A percentile compares a stretch with the other conserved stretches of the same genome.
These are phyloP conservation scores for Scomber colias DNA, from an alignment of 2,113 vertebrate genomes.

Conservation along the genomic window DNA sequence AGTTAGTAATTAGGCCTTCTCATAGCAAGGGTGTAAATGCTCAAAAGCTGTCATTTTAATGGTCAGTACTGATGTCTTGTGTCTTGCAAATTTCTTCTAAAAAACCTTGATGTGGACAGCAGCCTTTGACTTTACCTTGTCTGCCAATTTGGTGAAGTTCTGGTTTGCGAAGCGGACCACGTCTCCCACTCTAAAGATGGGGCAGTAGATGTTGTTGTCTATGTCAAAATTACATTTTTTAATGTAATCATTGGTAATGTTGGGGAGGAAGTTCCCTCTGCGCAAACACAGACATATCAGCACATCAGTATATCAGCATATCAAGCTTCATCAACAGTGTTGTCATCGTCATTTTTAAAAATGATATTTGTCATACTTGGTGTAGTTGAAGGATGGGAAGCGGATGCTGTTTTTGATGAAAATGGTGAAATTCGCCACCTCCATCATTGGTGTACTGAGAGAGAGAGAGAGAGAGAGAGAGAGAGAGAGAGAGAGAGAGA, in stretches of 20 bases:
- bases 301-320: background rate
- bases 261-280: conserved; percentile 90
- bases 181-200: conserved; percentile 93
- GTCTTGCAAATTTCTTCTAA: no score
- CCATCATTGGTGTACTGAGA: conserved; percentile 89
- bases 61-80: no score
- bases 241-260: conserved; percentile 82
- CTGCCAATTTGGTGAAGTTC: conserved; percentile 89
- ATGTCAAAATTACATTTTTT: conserved; percentile 89
- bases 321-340: background rate
- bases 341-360: background rate
- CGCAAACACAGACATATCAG: conserved; percentile 17
- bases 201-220: conserved; percentile 88
- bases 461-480: background rate
- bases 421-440: conserved; percentile 95
- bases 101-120: no score
- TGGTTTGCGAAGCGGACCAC: conserved; percentile 89
- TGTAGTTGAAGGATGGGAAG: conserved; percentile 93
- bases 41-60: no score
- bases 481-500: background rate
- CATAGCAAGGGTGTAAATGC: no score
- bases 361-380: conserved; percentile 84
- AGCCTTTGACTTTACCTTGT: conserved; percentile 78
- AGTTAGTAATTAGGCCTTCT: no score
- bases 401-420: conserved; percentile 98